Conservation (phyloP, 1,140 invertebrate genomes). For the Sitobion miscanthi region DNA sequence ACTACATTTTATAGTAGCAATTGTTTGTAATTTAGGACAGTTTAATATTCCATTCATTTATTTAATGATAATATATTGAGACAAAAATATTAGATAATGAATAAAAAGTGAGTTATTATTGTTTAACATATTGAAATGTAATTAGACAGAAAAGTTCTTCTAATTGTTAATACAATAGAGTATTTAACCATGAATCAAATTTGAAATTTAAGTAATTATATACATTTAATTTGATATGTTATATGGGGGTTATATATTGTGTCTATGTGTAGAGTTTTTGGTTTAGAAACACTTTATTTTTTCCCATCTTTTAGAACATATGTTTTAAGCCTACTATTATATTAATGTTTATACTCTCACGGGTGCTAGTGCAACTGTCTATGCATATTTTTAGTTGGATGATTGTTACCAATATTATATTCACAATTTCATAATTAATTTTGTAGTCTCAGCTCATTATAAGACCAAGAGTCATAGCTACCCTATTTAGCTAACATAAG, state of each 20-base stretch:
- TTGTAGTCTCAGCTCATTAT: neutral
- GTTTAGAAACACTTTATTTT: neutral
- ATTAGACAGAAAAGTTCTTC: neutral
- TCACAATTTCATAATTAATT: neutral
- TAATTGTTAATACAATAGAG: neutral
- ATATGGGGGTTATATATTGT: neutral
- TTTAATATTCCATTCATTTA: neutral
- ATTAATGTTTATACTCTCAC: neutral
- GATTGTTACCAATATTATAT: neutral
- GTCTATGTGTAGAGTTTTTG: neutral
- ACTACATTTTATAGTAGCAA: neutral
- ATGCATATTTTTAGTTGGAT: too few species aligned
- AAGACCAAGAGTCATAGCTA: neutral
- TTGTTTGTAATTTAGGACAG: neutral
- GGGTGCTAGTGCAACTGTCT: neutral
- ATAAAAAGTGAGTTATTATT: neutral
- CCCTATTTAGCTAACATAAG: neutral
- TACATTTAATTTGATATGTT: neutral
- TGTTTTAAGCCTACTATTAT: neutral
- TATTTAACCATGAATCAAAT: neutral
- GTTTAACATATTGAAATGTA: neutral
- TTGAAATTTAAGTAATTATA: neutral
- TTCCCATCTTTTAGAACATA: neutral
- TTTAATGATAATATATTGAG: neutral
- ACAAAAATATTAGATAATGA: neutral